phyloP scores from a whole-genome alignment of 2,113 vertebrate genomes.

The Numenius arquata region DNA sequence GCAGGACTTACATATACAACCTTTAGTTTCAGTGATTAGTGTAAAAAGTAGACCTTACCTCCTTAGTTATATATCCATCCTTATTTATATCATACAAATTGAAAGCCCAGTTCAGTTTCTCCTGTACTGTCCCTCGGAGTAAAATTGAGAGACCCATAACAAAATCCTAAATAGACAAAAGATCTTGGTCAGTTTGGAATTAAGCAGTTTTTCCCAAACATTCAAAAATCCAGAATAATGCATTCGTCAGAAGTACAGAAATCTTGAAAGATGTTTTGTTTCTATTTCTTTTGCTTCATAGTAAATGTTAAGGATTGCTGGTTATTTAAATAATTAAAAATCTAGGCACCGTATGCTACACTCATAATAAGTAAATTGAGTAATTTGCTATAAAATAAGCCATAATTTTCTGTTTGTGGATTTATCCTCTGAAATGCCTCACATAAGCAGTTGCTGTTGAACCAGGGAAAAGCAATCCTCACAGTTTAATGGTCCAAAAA shows the following conservation, averaged over 20 bases:
- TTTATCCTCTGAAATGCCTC: not conserved
- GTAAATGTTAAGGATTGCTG: not conserved
- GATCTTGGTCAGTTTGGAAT: not conserved
- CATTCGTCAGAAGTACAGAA: not conserved
- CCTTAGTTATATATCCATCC: constrained; percentile 98
- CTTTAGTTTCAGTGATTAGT: not conserved
- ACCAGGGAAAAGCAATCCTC: not conserved
- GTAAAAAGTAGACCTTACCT: constrained; percentile 76
- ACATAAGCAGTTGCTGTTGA: not conserved
- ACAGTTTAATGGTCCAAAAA: not conserved
- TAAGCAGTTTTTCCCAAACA: not conserved
- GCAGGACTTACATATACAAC: not conserved
- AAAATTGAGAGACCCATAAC: constrained; percentile 96
- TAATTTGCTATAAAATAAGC: not conserved
- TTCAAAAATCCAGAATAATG: not conserved
- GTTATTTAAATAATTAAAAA: not conserved
- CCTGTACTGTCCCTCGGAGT: constrained; percentile 92
- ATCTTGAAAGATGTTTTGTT: not conserved
- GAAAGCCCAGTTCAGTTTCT: constrained; percentile 99
- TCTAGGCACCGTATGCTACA: not conserved
- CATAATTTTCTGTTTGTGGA: too few species aligned
- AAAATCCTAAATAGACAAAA: constrained; percentile 84
- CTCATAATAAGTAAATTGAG: not conserved
- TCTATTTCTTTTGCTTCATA: not conserved
- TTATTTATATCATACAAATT: constrained; percentile 99